A percentile compares a stretch with the other conserved stretches of the same genome.
phyloP scores from a whole-genome alignment of 2,113 vertebrate species.

The Megalops atlanticus region DNA sequence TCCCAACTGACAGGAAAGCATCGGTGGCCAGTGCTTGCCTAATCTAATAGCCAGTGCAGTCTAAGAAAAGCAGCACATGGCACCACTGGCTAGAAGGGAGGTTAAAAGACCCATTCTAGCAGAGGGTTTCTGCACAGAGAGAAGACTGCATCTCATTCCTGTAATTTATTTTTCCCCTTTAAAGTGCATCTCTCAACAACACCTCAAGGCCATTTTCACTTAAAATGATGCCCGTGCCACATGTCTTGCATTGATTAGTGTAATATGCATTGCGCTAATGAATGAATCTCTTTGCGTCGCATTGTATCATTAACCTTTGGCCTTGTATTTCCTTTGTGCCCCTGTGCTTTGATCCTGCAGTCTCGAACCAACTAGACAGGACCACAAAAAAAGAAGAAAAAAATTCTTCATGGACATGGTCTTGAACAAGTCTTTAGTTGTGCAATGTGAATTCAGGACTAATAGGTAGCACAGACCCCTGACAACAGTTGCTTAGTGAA shows the following conservation, averaged over 20 bases:
- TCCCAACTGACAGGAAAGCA: too few relatives aligned
- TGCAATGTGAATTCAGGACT: constrained; percentile 4
- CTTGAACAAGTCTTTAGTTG: not conserved
- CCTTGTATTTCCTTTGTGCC: constrained; percentile 5
- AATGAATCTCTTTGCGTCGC: constrained; percentile 16
- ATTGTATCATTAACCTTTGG: constrained; percentile 24
- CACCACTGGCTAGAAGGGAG: not conserved
- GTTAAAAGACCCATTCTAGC: not conserved
- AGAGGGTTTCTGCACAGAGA: not conserved
- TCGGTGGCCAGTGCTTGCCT: too few relatives aligned
- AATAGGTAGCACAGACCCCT: constrained; percentile 8
- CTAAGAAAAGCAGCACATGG: not conserved
- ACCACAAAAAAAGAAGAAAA: constrained; percentile 1
- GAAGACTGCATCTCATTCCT: not conserved
- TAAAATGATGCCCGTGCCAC: not conserved
- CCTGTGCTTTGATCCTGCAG: constrained; percentile 1
- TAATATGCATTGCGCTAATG: not conserved
- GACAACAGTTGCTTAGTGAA: not conserved
- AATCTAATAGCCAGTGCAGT: too few relatives aligned
- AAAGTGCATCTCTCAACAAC: not conserved
- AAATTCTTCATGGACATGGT: not conserved
- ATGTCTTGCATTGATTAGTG: constrained; percentile 8
- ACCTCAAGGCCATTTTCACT: not conserved
- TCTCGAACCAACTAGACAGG: constrained; percentile 1
- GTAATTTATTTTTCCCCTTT: not conserved